These are phyloP conservation scores for Ctenosaura bakeri DNA, from an alignment of 2,797 vertebrate species.

Conservation along the genomic window DNA sequence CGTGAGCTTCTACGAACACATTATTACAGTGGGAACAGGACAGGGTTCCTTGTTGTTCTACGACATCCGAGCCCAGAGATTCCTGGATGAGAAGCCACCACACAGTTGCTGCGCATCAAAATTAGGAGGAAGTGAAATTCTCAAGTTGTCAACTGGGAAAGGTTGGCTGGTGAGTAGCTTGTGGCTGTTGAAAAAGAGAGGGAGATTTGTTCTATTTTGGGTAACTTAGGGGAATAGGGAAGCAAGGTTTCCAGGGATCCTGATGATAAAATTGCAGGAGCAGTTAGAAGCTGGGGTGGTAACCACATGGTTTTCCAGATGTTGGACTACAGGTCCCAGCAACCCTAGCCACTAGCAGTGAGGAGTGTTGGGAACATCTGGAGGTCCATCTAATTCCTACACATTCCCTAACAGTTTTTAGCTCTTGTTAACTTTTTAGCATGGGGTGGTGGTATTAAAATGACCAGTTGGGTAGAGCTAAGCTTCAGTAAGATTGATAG, in stretches of 20 bases:
- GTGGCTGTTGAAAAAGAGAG: background rate
- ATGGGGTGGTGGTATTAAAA: too few relatives aligned
- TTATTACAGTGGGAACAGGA: conserved; percentile 97
- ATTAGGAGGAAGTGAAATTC: conserved; percentile 86
- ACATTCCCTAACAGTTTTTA: background rate
- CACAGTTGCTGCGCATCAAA: conserved; percentile 81
- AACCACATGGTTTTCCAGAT: too few relatives aligned
- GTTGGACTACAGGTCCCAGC: too few relatives aligned
- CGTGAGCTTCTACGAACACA: conserved; percentile 99
- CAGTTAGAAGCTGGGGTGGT: background rate
- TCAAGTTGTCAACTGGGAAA: conserved; percentile 94
- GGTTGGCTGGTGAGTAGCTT: conserved; percentile 93
- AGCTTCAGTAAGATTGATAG: background rate
- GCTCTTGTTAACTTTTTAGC: too few relatives aligned
- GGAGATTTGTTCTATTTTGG: rapidly evolving
- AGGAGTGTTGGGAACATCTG: too few relatives aligned
- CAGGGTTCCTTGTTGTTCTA: conserved; percentile 97
- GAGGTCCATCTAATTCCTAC: too few relatives aligned
- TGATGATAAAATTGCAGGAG: too few relatives aligned
- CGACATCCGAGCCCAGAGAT: conserved; percentile 95
- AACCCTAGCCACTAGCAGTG: too few relatives aligned
- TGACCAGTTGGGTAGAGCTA: background rate
- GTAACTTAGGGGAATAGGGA: background rate
- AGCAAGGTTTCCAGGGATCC: too few relatives aligned
- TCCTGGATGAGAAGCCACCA: conserved; percentile 88